A percentile compares a stretch with the other conserved stretches of the same genome.
These are phyloP conservation scores for Oreochromis tanganicae DNA, from an alignment of 2,113 vertebrate species.

Conservation along the genomic window DNA sequence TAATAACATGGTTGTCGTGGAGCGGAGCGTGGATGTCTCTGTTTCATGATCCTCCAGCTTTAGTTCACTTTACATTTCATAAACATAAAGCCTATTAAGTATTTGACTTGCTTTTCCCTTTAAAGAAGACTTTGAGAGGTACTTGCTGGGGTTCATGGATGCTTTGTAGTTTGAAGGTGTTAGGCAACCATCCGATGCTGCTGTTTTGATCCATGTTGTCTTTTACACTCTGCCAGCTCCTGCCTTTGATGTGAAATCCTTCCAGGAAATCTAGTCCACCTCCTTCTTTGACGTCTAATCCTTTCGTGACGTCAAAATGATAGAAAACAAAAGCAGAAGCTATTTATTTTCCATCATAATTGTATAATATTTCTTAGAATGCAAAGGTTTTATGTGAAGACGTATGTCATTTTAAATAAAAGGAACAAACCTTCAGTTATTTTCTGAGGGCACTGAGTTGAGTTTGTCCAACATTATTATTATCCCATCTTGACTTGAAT, in stretches of 20 bases:
- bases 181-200: not conserved
- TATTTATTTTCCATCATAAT: not conserved
- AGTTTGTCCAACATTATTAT: accelerated
- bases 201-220: not conserved
- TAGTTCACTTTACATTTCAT: not conserved
- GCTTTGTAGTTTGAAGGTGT: conserved; percentile 6
- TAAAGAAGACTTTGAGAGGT: not conserved
- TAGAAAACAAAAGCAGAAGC: not conserved
- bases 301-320: not conserved
- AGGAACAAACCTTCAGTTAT: not conserved
- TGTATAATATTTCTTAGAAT: not conserved
- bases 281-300: not conserved
- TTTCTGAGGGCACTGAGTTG: not conserved
- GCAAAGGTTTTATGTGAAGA: not conserved
- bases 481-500: not conserved
- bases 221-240: conserved; percentile 1
- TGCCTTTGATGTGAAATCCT: conserved; percentile 30
- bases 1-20: not conserved
- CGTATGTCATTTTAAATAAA: not conserved
- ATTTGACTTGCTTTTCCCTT: not conserved
- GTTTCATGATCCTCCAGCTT: not conserved
- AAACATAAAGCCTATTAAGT: not conserved
- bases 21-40: not conserved
- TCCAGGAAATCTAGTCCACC: not conserved
- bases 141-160: not conserved